Base-by-base conservation (phyloP, 2,113 vertebrate species). In the Triplophysa dalaica region DNA sequence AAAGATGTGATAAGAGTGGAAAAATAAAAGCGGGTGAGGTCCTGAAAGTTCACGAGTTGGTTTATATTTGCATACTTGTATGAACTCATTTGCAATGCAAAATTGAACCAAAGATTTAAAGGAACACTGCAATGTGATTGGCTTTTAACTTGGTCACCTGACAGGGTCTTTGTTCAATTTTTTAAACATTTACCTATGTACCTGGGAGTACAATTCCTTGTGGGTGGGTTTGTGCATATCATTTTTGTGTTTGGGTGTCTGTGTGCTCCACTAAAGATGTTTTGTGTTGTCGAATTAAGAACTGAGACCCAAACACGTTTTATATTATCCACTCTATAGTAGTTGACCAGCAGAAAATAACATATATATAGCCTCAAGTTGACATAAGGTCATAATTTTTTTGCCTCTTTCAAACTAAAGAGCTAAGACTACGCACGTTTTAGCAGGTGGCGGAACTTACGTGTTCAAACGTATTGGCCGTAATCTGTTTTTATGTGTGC, bases 21-120 rank as follows among this genome's bases (percentile, higher is more conserved):
- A 33, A 14, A 48, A 68, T 22, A 68, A 67, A 60, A 58, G 11
- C 33, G 22, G 62, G 78, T 24, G 69, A 48, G 41, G 62, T 22
- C 38, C 12, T 56, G 3, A 48, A 45, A 9, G 26, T 21, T 66
- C 52, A 65, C 16, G 50, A 43, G 58, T 80, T 54, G 19, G 69
- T 75, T 68, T 68, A 11, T 38, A 85, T 85, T 85, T 85, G 82
- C 84, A 79, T 85, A 67, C 60, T 63, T 79, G 70, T 85, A 81
- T 80, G 81, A 74, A 62, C 17, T 66, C 9, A 85, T 85, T 85
- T 85, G 79, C 84, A 78, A 83, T 79, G 79, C 84, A 85, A 85
- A 85, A 29, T 22, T 4, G 21, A 65, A 12, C 50, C 26, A 68
- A 70, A 78, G 67, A 83, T 66, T 81, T 78, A 38, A 67, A 81